Evolutionary conservation across 2,797 vertebrate species (phyloP), one percentile per base, ranked within the genome.

Genomic region (Fistularia commersonii): DNA sequence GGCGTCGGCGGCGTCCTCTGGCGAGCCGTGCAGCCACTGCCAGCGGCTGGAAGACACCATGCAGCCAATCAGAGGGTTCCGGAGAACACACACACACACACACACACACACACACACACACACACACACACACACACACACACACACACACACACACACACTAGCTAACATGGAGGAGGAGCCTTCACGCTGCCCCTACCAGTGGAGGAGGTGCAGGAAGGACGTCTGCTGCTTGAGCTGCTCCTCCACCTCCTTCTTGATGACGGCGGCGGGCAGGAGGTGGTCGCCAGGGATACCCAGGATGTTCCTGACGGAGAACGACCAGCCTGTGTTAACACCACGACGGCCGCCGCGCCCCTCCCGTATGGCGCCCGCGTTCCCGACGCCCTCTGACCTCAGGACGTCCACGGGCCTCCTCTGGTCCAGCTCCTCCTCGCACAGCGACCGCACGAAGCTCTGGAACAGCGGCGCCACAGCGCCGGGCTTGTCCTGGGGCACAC

Each of bases 131-230:
- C 45, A 11, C 11, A 12, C 7, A 11, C 11, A 4, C 7, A 42
- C 6, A 12, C 41, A 7, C 11, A 42, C 3, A 7, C 7, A 6
- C 41, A 8, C 5, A 42, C 41, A 42, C 11, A 1, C n/a, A 3
- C 9, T 10, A 40, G 3, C 38, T 10, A 42, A 42, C 10, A 15
- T 49, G 38, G 8, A 15, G 3, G 12, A 7, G 6, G 23, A 32
- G 23, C n/a, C n/a, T n/a, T n/a, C 6, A 34, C 31, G 8, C 32
- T 6, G 12, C 7, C 61, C 93, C 83, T 72, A 98, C 95, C 95
- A 94, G 86, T 96, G 93, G 11, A 94, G 83, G 45, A 97, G 92
- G 83, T 95, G 95, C 31, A 99, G 87, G 80, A 91, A 93, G 0
- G 95, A 87, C 50, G 85, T 90, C 87, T 98, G 96, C 59, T 88